Evolutionary conservation across 2,888 invertebrate species (phyloP).

Genomic region (Noctua janthe): DNA sequence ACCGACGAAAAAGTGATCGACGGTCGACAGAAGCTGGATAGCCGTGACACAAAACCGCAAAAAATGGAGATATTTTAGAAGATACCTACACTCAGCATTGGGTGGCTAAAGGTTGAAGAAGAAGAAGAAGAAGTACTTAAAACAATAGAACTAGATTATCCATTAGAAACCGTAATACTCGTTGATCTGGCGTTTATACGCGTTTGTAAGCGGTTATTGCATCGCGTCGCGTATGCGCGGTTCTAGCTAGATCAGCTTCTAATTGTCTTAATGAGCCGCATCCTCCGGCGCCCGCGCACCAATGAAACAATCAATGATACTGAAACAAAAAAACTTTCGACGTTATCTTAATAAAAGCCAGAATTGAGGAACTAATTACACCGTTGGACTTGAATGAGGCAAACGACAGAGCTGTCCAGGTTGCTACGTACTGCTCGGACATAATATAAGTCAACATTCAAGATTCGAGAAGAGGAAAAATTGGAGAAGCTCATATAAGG

Average conservation of each 20-base stretch:
- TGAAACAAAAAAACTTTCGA: constrained; percentile 21
- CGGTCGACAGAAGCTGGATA: neutral
- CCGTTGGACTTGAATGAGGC: neutral
- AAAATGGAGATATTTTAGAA: neutral
- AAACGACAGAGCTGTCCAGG: neutral
- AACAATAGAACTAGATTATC: constrained; percentile 34
- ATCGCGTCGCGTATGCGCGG: constrained; percentile 62
- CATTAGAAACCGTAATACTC: constrained; percentile 26
- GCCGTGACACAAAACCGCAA: neutral
- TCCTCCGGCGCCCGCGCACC: constrained; percentile 80
- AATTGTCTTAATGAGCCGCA: constrained; percentile 85
- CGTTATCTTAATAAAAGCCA: neutral
- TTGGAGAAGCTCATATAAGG: neutral
- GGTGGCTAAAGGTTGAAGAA: neutral
- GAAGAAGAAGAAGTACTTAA: neutral
- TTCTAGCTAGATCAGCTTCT: constrained; percentile 79
- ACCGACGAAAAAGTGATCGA: too few relatives aligned
- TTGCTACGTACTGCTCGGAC: neutral
- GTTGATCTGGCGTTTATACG: constrained; percentile 35
- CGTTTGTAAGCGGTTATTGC: constrained; percentile 58
- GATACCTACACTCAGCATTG: neutral
- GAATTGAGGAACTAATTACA: neutral
- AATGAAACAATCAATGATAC: constrained; percentile 44
- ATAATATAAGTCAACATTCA: neutral
- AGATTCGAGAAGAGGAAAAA: neutral